Evolutionary conservation across 2,113 vertebrate genomes (phyloP), one percentile per base, ranked within the genome.

Genomic region (Camelus bactrianus): DNA sequence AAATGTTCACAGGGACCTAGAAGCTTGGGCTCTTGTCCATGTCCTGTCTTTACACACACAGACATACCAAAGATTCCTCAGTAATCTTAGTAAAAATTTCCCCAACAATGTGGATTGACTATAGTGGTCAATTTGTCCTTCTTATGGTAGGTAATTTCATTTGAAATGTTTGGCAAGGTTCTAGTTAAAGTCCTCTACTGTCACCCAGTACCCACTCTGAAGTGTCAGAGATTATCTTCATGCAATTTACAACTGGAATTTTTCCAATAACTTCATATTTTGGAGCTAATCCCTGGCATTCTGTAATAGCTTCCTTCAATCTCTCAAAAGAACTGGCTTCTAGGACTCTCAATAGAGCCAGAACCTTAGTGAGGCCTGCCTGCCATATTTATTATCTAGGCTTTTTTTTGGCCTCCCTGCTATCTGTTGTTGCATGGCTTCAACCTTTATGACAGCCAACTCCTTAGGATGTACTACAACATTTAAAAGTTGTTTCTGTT

Each of bases 401-500:
- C 54, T 84, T 70, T 91, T 20, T 62, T 92, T 76, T 62, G n/a
- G 58, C 30, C 30, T 72, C 24, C 42, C 56, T 46, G 28, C 38
- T 83, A 35, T 46, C 26, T 69, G n/a, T 60, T 72, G 84, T 62
- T 93, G 12, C 38, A 35, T 77, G 30, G 54, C 35, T 96, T 93
- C 69, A 69, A 14, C 28, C 19, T 79, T 79, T 93, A 87, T 26
- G 19, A 82, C 30, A 81, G 67, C 10, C 58, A 92, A 20, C 3
- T n/a, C 28, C n/a, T 86, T 54, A 72, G 28, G 38, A 73, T 64
- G 20, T 30, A 72, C 3, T 26, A 79, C 28, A 72, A 28, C 35
- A 86, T 67, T 89, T 89, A 93, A 60, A 70, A 93, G n/a, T 79
- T 84, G 89, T 67, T 89, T 85, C 62, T 77, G 79, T 89, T 84